Evolutionary conservation across 1,140 invertebrate species (phyloP), one percentile per base, ranked within the genome.

Genomic region (Trissolcus basalis): DNA sequence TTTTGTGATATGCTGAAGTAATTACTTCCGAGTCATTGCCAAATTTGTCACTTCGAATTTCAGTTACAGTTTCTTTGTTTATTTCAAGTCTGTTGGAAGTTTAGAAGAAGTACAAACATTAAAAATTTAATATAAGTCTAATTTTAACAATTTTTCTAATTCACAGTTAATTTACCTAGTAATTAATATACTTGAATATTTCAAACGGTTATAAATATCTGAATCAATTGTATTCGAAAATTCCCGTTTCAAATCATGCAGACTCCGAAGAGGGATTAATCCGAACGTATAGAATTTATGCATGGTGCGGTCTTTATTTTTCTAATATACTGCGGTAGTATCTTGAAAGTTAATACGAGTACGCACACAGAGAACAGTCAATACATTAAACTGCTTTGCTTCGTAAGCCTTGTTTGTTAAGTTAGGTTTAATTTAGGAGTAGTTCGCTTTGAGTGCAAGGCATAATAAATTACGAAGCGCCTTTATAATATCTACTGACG

Each of bases 371-470:
- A 13, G n/a, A 58, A 74, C 47, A 72, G 64, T 68, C 64, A 59
- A 75, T 75, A 64, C 72, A 75, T 69, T 75, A 75, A 75, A 69
- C 72, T 61, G 59, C 65, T 75, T 69, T 64, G 59, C 72, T 47
- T 69, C 51, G 48, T 75, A 69, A 75, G 64, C 64, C 59, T 44
- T 69, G 58, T 75, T 75, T 69, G 72, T 75, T 64, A 75, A 75
- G 72, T 68, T 69, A 69, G 59, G 53, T 64, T 75, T 68, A 64
- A 75, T 75, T 75, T 75, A 75, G 64, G 59, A 75, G 72, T 69
- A 74, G 67, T 74, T 68, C 70, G 51, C 70, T 73, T 61, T 67
- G 70, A 73, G 44, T 50, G 14, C 19, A 27, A 7, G 39, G 56
- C 45, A 67, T 61, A 73, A 73, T 73, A 73, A 73, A 73, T 73